Evolutionary conservation across 2,888 invertebrate genomes (phyloP).

Genomic region (Ligdia adustata): DNA sequence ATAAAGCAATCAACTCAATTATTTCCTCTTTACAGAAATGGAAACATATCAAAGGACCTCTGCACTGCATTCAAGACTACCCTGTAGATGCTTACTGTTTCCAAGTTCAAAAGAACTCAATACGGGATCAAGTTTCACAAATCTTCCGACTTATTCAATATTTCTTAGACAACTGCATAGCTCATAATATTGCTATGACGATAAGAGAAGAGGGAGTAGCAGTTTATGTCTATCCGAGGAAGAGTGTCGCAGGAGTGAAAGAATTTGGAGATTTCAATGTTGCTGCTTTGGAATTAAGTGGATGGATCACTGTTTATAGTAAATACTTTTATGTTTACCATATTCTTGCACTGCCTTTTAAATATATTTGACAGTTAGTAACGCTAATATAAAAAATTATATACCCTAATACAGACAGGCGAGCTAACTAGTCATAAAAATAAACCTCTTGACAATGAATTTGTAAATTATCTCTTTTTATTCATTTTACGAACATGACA

Average conservation of each 20-base stretch:
- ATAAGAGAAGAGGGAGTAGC: conserved; percentile 77
- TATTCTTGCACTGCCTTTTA: no score
- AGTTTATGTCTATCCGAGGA: conserved; percentile 87
- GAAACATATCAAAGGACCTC: conserved; percentile 72
- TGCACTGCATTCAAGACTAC: conserved; percentile 79
- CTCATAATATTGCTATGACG: conserved; percentile 90
- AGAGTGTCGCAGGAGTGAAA: conserved; percentile 82
- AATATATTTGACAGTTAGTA: no score
- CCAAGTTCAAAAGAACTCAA: conserved; percentile 67
- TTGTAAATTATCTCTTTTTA: no score
- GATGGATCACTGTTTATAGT: conserved; percentile 89
- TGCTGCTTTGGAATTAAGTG: conserved; percentile 90
- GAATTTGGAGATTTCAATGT: conserved; percentile 85
- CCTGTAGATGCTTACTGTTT: conserved; percentile 89
- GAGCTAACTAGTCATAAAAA: no score
- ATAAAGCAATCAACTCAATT: background rate
- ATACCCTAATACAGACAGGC: no score
- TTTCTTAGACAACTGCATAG: conserved; percentile 85
- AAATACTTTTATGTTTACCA: no score
- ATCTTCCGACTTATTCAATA: conserved; percentile 80
- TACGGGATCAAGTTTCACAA: conserved; percentile 54
- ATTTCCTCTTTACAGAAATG: conserved; percentile 71
- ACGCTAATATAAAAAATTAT: no score
- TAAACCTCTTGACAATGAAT: no score
- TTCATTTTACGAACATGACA: no score